Percentiles rank a stretch among this genome's conserved stretches.
These are phyloP conservation scores for Fregata magnificens DNA, from an alignment of 2,113 vertebrate genomes.

Conservation along the genomic window DNA sequence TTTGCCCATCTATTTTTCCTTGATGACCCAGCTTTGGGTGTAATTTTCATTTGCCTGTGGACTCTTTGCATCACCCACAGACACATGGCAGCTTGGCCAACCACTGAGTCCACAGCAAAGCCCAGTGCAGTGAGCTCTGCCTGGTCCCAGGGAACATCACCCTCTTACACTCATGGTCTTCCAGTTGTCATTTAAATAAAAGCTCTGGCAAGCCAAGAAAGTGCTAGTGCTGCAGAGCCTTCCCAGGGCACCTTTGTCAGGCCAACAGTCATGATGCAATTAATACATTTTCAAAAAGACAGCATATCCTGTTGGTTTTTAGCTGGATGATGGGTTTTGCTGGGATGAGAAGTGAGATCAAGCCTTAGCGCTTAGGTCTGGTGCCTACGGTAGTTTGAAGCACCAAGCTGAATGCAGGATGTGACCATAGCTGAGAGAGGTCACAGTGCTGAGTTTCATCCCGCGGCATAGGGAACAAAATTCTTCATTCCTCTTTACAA, in stretches of 20 bases:
- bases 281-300: not conserved
- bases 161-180: not conserved
- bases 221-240: not conserved
- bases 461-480: not conserved
- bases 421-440: not conserved
- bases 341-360: not conserved
- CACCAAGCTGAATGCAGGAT: not conserved
- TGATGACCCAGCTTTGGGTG: not conserved
- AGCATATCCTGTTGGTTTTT: not conserved
- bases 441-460: not conserved
- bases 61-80: not conserved
- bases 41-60: not conserved
- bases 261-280: not conserved
- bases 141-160: not conserved
- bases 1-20: not conserved
- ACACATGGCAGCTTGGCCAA: not conserved
- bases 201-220: not conserved
- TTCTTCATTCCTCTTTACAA: not conserved
- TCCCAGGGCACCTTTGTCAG: not conserved
- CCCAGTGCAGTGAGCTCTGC: not conserved
- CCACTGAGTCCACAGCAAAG: not conserved
- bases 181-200: not conserved
- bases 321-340: not conserved
- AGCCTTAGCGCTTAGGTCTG: not conserved
- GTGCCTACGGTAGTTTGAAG: not conserved